Percentiles rank a stretch among this genome's conserved stretches.
Conservation (phyloP, 2,113 vertebrate species). For the Malurus alboscapulatus region DNA sequence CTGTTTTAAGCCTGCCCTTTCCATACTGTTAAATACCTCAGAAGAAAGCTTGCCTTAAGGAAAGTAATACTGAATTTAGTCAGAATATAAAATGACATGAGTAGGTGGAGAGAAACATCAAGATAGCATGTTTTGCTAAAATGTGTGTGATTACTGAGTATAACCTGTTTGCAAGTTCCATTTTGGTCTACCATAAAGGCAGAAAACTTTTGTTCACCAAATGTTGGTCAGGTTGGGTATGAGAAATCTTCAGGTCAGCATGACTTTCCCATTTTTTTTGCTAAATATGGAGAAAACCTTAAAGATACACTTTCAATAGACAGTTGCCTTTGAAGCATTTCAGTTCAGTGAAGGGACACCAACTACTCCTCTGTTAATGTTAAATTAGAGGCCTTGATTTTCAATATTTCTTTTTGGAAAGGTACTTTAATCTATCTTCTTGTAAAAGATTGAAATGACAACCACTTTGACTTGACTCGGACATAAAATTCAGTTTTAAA, state of each 20-base stretch:
- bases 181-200: background rate
- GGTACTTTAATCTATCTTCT: background rate
- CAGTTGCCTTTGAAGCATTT: background rate
- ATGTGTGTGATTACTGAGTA: background rate
- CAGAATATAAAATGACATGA: background rate
- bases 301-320: background rate
- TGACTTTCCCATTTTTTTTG: background rate
- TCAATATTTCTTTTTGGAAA: background rate
- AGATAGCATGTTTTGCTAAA: background rate
- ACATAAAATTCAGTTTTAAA: background rate
- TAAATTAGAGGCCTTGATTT: background rate
- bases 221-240: background rate
- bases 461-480: background rate
- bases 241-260: background rate
- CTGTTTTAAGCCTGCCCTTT: background rate
- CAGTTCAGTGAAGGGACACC: background rate
- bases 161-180: background rate
- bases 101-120: background rate
- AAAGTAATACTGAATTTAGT: background rate
- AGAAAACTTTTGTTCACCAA: background rate
- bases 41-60: background rate
- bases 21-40: background rate
- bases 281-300: background rate
- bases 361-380: background rate
- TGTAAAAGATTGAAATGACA: background rate